These are phyloP conservation scores for Tolmerus cingulatus DNA, from an alignment of 2,888 invertebrate genomes.

Conservation along the genomic window DNA sequence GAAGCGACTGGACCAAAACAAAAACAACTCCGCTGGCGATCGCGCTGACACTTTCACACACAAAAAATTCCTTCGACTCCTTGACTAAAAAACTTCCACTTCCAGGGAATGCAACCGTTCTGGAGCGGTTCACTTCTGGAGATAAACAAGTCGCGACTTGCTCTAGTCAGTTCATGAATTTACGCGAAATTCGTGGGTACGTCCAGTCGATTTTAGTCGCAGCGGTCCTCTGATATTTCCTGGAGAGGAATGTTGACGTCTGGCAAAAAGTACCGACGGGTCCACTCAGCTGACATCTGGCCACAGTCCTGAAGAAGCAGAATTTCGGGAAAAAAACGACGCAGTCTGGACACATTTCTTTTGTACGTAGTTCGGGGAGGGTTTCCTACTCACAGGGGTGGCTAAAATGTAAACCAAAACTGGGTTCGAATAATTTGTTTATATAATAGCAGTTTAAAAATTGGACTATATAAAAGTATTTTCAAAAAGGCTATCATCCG, in stretches of 20 bases:
- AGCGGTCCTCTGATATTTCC: background rate
- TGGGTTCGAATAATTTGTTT: no score
- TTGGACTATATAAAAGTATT: no score
- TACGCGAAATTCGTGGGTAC: background rate
- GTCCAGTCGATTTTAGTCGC: background rate
- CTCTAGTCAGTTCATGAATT: background rate
- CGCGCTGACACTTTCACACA: background rate
- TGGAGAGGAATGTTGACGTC: conserved; percentile 8
- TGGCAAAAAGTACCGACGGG: background rate
- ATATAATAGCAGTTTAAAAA: no score
- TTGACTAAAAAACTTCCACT: background rate
- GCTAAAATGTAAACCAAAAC: background rate
- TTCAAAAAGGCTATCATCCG: no score
- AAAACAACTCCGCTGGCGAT: background rate
- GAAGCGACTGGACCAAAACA: background rate
- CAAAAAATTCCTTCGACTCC: background rate
- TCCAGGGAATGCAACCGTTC: background rate
- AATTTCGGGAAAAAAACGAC: background rate
- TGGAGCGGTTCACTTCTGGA: background rate
- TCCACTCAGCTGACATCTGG: background rate
- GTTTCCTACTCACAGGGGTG: background rate
- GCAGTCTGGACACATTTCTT: background rate
- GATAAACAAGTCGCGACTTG: background rate
- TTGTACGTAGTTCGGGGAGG: background rate
- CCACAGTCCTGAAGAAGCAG: background rate